phyloP scores from a whole-genome alignment of 2,113 vertebrate species.

The Bubo blakistoni region DNA sequence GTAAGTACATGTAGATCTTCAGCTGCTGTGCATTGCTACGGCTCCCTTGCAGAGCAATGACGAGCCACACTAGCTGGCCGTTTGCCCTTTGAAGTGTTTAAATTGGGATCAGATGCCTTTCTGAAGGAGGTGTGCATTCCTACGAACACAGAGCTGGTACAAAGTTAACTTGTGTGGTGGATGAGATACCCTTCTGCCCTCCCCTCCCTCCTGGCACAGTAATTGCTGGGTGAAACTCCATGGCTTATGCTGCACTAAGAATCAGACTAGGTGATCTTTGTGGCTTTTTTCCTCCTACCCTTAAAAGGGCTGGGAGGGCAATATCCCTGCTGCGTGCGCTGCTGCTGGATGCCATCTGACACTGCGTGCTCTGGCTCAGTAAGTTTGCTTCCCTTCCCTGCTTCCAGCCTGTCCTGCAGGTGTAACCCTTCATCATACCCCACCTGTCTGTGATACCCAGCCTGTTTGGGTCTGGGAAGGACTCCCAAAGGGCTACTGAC shows the following conservation, averaged over 20 bases:
- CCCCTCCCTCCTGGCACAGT: no score
- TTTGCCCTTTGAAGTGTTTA: background rate
- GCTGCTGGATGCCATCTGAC: background rate
- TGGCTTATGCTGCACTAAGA: background rate
- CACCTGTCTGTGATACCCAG: background rate
- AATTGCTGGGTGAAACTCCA: background rate
- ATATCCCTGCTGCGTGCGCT: background rate
- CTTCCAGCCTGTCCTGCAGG: background rate
- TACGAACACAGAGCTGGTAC: background rate
- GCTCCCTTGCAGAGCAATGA: background rate
- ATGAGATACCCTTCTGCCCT: background rate
- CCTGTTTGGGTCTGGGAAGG: background rate
- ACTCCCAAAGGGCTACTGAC: background rate
- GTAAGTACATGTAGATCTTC: background rate
- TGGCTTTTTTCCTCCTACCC: background rate
- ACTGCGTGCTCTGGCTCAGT: background rate
- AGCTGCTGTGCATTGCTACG: background rate
- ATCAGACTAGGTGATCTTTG: background rate
- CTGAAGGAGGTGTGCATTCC: background rate
- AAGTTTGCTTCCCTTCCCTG: background rate
- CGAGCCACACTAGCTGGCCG: background rate
- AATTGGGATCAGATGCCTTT: background rate
- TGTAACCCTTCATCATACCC: background rate
- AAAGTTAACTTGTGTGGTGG: background rate
- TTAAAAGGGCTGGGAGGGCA: background rate